Conservation (phyloP, 2,113 vertebrate species). For the Zapornia atra region DNA sequence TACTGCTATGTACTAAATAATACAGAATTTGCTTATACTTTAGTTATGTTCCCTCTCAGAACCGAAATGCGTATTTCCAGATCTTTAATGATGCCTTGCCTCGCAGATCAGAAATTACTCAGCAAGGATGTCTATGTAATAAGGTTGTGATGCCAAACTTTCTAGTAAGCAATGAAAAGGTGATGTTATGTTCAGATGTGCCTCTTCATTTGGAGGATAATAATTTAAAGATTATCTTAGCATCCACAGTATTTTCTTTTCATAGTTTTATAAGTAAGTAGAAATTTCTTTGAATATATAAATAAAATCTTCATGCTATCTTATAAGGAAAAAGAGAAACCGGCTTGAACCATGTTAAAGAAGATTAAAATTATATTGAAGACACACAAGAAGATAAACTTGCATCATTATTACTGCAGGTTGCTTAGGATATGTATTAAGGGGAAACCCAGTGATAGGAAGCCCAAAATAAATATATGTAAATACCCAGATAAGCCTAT, state of each 20-base stretch:
- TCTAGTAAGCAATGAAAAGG: neutral
- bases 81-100: neutral
- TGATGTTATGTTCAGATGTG: neutral
- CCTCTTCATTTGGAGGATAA: neutral
- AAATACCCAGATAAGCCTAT: neutral
- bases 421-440: neutral
- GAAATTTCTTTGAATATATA: neutral
- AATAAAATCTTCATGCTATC: neutral
- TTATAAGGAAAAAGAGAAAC: neutral
- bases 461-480: neutral
- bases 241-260: neutral
- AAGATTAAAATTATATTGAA: neutral
- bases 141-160: neutral
- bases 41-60: neutral
- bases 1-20: neutral
- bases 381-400: neutral
- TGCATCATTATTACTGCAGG: neutral
- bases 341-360: neutral
- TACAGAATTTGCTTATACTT: neutral
- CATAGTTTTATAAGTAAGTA: neutral
- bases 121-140: neutral
- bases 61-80: neutral
- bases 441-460: neutral
- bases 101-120: neutral
- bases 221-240: neutral